Evolutionary conservation across 1,140 invertebrate genomes (phyloP).

Genomic region (Lethrus apterus): DNA sequence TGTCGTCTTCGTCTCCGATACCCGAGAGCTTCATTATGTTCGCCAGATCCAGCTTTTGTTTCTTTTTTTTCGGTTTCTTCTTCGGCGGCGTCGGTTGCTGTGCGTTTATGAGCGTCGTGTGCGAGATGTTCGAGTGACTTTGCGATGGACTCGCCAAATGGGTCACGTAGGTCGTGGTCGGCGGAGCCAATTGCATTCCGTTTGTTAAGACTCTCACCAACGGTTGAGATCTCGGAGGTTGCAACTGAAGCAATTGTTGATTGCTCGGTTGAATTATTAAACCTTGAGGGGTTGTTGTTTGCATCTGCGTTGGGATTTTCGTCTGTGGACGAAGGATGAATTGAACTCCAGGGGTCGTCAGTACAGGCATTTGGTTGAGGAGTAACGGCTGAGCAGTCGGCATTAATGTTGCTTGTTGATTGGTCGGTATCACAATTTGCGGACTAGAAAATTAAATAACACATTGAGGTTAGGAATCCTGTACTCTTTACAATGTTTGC

Average conservation of each 20-base stretch:
- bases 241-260: slow-evolving; percentile 33
- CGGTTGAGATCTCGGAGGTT: slow-evolving; percentile 42
- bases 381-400: slow-evolving; percentile 37
- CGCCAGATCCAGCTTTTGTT: slow-evolving; percentile 47
- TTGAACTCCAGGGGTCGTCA: slow-evolving; percentile 44
- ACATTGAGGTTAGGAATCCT: too few species aligned
- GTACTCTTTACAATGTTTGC: too few species aligned
- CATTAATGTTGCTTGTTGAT: slow-evolving; percentile 32
- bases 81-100: slow-evolving; percentile 17
- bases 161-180: slow-evolving; percentile 38
- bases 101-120: neutral
- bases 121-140: neutral
- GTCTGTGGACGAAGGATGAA: slow-evolving; percentile 46
- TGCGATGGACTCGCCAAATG: slow-evolving; percentile 21
- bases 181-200: slow-evolving; percentile 41
- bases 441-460: slow-evolving; percentile 25
- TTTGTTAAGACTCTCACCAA: slow-evolving; percentile 46
- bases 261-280: slow-evolving; percentile 37
- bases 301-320: slow-evolving; percentile 41
- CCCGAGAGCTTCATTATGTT: slow-evolving; percentile 50
- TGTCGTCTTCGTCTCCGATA: slow-evolving; percentile 40
- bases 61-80: slow-evolving; percentile 40
- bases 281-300: slow-evolving; percentile 39
- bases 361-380: slow-evolving; percentile 38
- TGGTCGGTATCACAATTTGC: slow-evolving; percentile 37